Evolutionary conservation across 2,113 vertebrate genomes (phyloP).

Genomic region (Rostratula benghalensis): DNA sequence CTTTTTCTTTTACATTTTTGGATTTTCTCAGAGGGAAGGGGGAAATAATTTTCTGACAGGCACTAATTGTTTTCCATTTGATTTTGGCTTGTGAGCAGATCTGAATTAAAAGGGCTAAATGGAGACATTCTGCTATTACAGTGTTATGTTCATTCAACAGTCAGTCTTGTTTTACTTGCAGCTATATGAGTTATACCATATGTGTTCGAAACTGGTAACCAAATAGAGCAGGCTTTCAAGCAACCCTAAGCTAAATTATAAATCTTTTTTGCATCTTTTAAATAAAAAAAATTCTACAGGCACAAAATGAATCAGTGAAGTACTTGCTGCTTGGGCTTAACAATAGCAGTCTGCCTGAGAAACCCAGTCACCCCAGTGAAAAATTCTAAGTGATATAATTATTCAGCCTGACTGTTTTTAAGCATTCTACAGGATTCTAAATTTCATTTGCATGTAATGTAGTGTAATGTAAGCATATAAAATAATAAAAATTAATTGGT

Average conservation of each 20-base stretch:
- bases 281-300: conserved; percentile 8
- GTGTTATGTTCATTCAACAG: conserved; percentile 59
- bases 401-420: background rate
- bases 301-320: conserved; percentile 20
- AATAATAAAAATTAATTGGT: background rate
- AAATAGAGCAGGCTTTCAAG: conserved; percentile 62
- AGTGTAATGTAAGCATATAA: background rate
- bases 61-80: conserved; percentile 66
- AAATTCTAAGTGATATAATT: background rate
- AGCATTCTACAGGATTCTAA: background rate
- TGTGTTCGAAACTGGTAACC: conserved; percentile 64
- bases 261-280: conserved; percentile 68
- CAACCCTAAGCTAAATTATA: conserved; percentile 62
- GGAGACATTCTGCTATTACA: conserved; percentile 56
- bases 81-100: conserved; percentile 54
- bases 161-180: conserved; percentile 67
- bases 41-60: conserved; percentile 34
- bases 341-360: background rate
- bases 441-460: background rate
- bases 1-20: conserved; percentile 39
- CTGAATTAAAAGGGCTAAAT: conserved; percentile 57
- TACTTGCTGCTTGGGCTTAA: background rate
- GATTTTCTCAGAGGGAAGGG: conserved; percentile 20
- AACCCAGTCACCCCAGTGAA: background rate
- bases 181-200: conserved; percentile 68